Conservation (phyloP, 1,140 invertebrate genomes). For the Drosophila willistoni region DNA sequence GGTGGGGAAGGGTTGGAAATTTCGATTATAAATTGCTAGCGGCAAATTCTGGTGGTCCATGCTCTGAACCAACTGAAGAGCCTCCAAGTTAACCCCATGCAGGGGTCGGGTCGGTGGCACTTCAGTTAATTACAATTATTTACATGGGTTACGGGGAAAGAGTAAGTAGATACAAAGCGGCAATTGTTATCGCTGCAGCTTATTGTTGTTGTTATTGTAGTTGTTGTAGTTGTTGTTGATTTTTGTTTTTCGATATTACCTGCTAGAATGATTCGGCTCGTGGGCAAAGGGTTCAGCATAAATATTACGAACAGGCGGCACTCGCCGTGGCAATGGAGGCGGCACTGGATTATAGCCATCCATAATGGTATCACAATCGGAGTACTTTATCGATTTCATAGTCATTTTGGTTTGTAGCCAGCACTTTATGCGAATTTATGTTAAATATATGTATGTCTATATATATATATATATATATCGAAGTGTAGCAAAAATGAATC, state of each 20-base stretch:
- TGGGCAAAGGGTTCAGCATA: constrained; percentile 85
- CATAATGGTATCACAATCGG: constrained; percentile 84
- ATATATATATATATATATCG: too few relatives aligned
- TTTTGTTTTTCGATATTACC: constrained; percentile 61
- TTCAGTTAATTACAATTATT: constrained; percentile 54
- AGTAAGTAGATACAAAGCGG: background rate
- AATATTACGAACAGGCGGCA: constrained; percentile 84
- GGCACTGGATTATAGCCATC: constrained; percentile 85
- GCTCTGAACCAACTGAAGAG: too few relatives aligned
- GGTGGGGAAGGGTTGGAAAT: too few relatives aligned
- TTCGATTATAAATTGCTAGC: too few relatives aligned
- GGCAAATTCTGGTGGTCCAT: too few relatives aligned
- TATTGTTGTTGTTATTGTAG: too few relatives aligned
- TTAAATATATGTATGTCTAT: constrained; percentile 24
- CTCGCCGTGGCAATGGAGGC: constrained; percentile 84
- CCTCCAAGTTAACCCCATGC: too few relatives aligned
- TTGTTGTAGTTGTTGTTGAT: background rate
- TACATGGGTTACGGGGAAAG: constrained; percentile 16
- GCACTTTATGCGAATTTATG: constrained; percentile 49
- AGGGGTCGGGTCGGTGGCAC: constrained; percentile 12
- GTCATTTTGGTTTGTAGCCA: constrained; percentile 69
- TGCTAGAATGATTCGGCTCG: constrained; percentile 83
- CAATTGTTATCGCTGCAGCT: constrained; percentile 12
- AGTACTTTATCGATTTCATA: constrained; percentile 84
- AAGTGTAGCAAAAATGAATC: constrained; percentile 11